Base-by-base conservation (phyloP, 2,888 invertebrate genomes). In the Dioctria rufipes region DNA sequence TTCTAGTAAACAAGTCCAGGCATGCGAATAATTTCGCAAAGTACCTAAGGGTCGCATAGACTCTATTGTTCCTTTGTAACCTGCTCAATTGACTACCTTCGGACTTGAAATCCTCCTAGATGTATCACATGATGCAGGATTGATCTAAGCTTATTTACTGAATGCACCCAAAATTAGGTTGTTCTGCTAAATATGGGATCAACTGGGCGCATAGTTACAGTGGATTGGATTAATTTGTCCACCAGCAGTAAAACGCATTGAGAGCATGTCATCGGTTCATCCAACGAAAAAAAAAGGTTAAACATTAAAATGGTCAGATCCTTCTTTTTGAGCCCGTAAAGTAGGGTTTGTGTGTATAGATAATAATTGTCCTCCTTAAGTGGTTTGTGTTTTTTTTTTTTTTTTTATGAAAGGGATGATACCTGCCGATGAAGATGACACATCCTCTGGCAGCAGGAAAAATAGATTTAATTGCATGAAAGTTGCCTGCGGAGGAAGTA, bases 321-420 rank as follows among this genome's bases (percentile, higher is more conserved):
- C 37, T 51, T 60, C 58, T n/a, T 60, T 61, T 60, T 43, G 61
- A 75, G 60, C 40, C 40, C 58, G n/a, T 25, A n/a, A 43, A 75
- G 39, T 51, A 71, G 61, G n/a, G 5, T 43, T 60, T 42, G 40
- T 75, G 37, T 42, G 9, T 42, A 43, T 39, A 42, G 46, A 46
- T 46, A 8, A 46, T 75, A 75, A 75, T 75, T 75, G 75, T 75
- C 42, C 75, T 42, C 60, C 46, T 75, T 58, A 60, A 75, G 75
- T 75, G 61, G 43, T 75, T 73, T 25, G 25, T 25, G 25, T 25
- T 25, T 25, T 25, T 25, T 25, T 25, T 25, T 25, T 25, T 25
- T 25, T n/a, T 58, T 75, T 75, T 75, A 60, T 43, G 9, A 75
- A 75, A 75, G 75, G 75, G 75, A 75, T 75, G 75, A 75, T 58